These are phyloP conservation scores for Eristalis arbustorum DNA, from an alignment of 2,888 invertebrate genomes.

Conservation along the genomic window DNA sequence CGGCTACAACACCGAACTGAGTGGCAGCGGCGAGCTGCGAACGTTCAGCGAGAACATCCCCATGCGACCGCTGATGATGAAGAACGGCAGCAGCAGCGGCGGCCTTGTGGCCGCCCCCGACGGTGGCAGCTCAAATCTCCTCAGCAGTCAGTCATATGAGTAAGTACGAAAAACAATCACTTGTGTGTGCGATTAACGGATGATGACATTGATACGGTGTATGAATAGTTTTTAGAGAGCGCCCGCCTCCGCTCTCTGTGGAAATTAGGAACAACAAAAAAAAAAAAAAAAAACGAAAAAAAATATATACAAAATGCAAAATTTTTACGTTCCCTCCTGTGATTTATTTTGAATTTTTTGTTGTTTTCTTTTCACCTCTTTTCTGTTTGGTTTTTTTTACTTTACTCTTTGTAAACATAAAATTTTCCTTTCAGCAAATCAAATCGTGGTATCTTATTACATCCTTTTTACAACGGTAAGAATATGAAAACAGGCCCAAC, in stretches of 20 bases:
- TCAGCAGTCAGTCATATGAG: conserved; percentile 74
- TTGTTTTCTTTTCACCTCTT: conserved; percentile 13
- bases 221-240: background rate
- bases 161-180: conserved; percentile 73
- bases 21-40: conserved; percentile 74
- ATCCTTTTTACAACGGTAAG: conserved; percentile 84
- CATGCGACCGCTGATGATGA: conserved; percentile 80
- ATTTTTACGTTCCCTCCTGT: background rate
- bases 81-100: conserved; percentile 72
- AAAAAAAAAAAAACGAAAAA: background rate
- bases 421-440: conserved; percentile 78
- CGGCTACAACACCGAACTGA: conserved; percentile 70
- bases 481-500: conserved; percentile 64
- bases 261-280: background rate
- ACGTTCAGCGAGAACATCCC: conserved; percentile 87
- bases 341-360: background rate
- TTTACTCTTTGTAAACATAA: conserved; percentile 57
- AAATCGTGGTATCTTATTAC: conserved; percentile 81
- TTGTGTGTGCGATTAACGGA: background rate
- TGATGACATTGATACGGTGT: background rate
- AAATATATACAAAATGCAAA: too few relatives aligned
- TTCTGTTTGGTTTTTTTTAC: conserved; percentile 32
- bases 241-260: background rate
- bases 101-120: conserved; percentile 69
- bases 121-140: conserved; percentile 60